Evolutionary conservation across 2,888 invertebrate species (phyloP).

Genomic region (Gymnocheta viridis): DNA sequence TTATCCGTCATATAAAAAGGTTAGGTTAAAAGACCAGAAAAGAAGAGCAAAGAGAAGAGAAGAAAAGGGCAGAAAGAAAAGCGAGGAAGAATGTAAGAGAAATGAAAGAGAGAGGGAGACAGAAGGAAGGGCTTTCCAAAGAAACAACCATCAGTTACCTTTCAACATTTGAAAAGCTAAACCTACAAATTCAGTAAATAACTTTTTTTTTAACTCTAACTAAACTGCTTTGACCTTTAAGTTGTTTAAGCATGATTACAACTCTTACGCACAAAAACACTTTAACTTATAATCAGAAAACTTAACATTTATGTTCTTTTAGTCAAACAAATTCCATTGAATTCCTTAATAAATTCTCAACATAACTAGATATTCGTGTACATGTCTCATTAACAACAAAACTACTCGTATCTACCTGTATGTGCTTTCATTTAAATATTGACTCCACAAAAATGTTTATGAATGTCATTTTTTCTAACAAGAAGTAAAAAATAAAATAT

Average conservation of each 20-base stretch:
- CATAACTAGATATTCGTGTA: constrained; percentile 6
- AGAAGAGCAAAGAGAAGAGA: no score
- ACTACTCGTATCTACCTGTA: not conserved
- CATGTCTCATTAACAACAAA: not conserved
- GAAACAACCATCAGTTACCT: no score
- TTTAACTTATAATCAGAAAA: not conserved
- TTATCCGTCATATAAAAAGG: no score
- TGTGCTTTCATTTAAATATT: constrained; percentile 14
- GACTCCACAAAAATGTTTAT: not conserved
- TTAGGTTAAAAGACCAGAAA: no score
- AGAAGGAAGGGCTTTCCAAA: no score
- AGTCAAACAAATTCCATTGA: constrained; percentile 1
- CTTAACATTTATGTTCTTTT: not conserved
- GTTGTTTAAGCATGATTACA: not conserved
- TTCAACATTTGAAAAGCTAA: no score
- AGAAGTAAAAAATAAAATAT: not conserved
- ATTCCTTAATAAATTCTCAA: not conserved
- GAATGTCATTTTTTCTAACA: not conserved
- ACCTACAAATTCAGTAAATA: no score
- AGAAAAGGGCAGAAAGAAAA: no score
- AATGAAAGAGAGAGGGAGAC: no score
- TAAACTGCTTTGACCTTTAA: not conserved
- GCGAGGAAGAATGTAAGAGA: no score
- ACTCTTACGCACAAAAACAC: not conserved
- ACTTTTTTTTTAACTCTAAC: no score